Percentiles rank a stretch among this genome's conserved stretches.
Evolutionary conservation across 2,888 invertebrate species (phyloP).

Genomic region (Salticus scenicus): DNA sequence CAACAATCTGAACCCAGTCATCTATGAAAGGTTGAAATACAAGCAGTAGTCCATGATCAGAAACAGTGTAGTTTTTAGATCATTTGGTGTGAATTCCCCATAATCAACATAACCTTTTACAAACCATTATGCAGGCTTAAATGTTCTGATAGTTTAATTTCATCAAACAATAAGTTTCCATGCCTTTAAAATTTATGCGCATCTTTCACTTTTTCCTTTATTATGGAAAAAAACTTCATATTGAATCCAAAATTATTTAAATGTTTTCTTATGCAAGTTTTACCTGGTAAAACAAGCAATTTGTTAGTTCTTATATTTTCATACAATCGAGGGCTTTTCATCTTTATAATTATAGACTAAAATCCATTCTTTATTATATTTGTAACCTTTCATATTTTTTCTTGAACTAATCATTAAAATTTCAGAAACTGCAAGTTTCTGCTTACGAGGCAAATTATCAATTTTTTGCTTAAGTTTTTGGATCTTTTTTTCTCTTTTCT

Average conservation of each 20-base stretch:
- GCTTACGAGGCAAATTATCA: neutral
- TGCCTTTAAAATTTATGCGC: neutral
- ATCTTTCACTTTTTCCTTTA: neutral
- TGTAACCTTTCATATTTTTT: neutral
- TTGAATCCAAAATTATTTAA: neutral
- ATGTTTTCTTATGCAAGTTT: neutral
- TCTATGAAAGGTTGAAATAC: slow-evolving; percentile 34
- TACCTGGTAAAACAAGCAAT: neutral
- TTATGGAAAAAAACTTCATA: neutral
- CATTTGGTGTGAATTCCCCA: neutral
- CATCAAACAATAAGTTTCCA: slow-evolving; percentile 13
- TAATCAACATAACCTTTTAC: slow-evolving; percentile 12
- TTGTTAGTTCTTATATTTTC: slow-evolving; percentile 5
- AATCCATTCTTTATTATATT: slow-evolving; percentile 9
- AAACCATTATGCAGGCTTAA: neutral
- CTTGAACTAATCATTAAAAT: neutral
- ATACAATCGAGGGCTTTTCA: slow-evolving; percentile 15
- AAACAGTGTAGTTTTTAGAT: neutral
- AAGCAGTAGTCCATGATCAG: slow-evolving; percentile 27
- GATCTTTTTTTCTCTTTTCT: neutral
- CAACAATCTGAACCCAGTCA: slow-evolving; percentile 13
- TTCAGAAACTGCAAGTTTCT: neutral
- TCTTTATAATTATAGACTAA: slow-evolving; percentile 8
- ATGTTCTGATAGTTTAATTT: slow-evolving; percentile 19
- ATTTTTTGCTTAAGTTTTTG: neutral